Conservation (phyloP, 2,797 vertebrate species). For the Tauraco hartlaubi region DNA sequence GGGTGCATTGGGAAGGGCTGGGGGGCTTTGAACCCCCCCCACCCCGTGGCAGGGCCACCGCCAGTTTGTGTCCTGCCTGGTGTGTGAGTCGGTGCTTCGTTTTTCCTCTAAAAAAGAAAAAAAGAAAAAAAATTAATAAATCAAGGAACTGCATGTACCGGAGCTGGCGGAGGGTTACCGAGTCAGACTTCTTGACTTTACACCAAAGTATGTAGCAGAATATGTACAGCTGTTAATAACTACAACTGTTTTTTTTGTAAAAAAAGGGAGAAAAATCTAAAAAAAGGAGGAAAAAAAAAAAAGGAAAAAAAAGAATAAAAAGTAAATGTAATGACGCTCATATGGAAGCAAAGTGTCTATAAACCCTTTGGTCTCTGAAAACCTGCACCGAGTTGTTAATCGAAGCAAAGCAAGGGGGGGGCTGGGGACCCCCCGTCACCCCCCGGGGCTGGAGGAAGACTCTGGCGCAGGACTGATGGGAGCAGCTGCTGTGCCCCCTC, state of each 20-base stretch:
- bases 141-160: neutral
- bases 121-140: no score
- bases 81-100: neutral
- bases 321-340: neutral
- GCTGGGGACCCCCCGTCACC: no score
- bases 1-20: neutral
- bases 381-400: neutral
- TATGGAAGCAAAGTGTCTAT: neutral
- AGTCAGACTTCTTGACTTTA: constrained; percentile 72
- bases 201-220: constrained; percentile 91
- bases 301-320: constrained; percentile 25
- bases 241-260: constrained; percentile 2
- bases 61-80: neutral
- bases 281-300: neutral
- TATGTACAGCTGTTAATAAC: constrained; percentile 89
- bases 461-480: rapidly evolving
- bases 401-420: neutral
- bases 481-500: neutral
- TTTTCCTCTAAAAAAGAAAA: neutral
- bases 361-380: neutral
- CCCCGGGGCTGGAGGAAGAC: neutral
- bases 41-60: no score
- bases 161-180: neutral
- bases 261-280: neutral
- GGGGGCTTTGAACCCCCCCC: neutral